Evolutionary conservation across 2,888 invertebrate genomes (phyloP).

Genomic region (Diaperis boleti): DNA sequence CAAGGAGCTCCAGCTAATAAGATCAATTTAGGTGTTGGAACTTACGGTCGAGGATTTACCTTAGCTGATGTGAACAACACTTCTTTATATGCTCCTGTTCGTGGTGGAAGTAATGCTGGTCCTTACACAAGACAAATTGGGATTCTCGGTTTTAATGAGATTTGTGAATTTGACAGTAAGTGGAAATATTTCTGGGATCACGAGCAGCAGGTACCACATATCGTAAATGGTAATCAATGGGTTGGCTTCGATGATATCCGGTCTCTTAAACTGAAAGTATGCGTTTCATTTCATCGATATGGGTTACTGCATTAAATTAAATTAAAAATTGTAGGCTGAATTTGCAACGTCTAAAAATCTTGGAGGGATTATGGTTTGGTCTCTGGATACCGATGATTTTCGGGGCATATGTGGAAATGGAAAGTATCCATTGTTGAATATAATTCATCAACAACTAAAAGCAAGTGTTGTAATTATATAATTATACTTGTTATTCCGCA

Average conservation of each 20-base stretch:
- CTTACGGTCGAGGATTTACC: conserved; percentile 77
- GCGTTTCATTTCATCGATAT: background rate
- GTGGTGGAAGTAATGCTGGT: conserved; percentile 72
- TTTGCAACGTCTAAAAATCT: conserved; percentile 56
- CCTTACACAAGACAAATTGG: conserved; percentile 70
- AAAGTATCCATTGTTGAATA: conserved; percentile 49
- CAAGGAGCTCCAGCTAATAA: conserved; percentile 72
- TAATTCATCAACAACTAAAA: conserved; percentile 40
- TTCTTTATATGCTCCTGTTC: conserved; percentile 69
- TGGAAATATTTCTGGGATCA: conserved; percentile 71
- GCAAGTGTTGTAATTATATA: background rate
- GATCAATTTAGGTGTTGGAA: conserved; percentile 75
- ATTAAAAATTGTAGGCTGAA: conserved; percentile 50
- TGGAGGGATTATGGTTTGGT: conserved; percentile 81
- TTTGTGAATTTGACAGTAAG: conserved; percentile 63
- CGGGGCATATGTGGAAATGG: conserved; percentile 69
- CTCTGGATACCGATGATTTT: conserved; percentile 84
- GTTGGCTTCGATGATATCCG: conserved; percentile 76
- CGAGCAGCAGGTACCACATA: conserved; percentile 74
- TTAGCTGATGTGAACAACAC: conserved; percentile 65
- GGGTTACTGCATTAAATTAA: background rate
- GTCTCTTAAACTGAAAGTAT: conserved; percentile 70
- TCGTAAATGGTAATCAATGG: conserved; percentile 73
- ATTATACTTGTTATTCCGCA: no score
- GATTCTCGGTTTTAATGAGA: conserved; percentile 78